Conservation (phyloP, 2,888 invertebrate species). For the Monoplex corrugatus region DNA sequence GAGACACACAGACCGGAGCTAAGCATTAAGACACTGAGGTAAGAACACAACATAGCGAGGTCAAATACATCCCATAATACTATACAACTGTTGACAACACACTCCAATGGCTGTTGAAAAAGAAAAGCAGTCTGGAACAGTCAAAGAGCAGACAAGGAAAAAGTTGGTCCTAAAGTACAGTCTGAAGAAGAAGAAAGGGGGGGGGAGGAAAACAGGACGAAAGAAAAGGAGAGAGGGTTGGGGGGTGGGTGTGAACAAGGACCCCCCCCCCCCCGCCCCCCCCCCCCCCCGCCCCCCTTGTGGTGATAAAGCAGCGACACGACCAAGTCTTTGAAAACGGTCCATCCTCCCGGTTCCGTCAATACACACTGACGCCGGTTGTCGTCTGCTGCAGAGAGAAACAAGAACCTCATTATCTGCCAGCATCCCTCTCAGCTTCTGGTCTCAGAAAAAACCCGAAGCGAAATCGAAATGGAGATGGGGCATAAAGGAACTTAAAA, state of each 20-base stretch:
- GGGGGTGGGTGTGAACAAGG: neutral
- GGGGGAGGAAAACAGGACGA: neutral
- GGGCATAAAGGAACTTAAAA: slow-evolving; percentile 8
- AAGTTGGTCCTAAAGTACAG: too few species aligned
- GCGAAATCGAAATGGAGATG: slow-evolving; percentile 39
- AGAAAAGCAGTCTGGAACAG: neutral
- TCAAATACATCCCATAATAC: too few species aligned
- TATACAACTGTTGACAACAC: too few species aligned
- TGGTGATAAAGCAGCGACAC: too few species aligned
- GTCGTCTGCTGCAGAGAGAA: slow-evolving; percentile 1
- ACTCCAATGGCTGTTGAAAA: too few species aligned
- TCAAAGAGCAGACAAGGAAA: too few species aligned
- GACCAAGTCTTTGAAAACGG: too few species aligned
- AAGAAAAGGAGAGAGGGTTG: neutral
- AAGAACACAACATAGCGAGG: too few species aligned
- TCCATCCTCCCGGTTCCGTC: neutral
- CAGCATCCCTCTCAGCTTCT: slow-evolving; percentile 30
- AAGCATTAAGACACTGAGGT: too few species aligned
- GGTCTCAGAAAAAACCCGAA: slow-evolving; percentile 32
- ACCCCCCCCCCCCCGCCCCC: neutral
- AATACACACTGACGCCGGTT: slow-evolving; percentile 42
- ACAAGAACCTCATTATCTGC: slow-evolving; percentile 41
- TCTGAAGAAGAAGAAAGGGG: too few species aligned
- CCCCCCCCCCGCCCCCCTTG: neutral
- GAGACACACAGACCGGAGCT: too few species aligned